Base-by-base conservation (phyloP, 2,888 invertebrate genomes). In the Gisinianus flammeolus region DNA sequence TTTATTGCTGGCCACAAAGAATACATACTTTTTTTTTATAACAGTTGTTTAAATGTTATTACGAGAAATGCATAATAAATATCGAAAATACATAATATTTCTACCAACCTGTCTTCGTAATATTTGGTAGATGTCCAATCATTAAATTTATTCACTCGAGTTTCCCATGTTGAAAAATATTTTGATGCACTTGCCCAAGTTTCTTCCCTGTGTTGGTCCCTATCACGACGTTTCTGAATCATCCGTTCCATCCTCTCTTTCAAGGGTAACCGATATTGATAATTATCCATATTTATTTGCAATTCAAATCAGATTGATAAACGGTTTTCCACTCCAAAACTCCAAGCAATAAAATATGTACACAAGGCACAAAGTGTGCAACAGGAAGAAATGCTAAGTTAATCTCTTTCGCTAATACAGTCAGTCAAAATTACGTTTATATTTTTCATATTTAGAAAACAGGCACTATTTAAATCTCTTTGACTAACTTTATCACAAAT, bases 91-190 rank as follows among this genome's bases (percentile, higher is more conserved):
- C 28, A 44, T 33, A 3, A 28, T 67, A 31, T 31, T 67, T 33
- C 4, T n/a, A 26, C 64, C 8, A 71, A 77, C 77, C 77, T 72
- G 4, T 77, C 77, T 31, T 77, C 72, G 22, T 52, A 77, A 33
- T 66, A 77, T 56, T 77, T 77, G 8, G 35, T 30, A 1, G 77
- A 72, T 6, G 77, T 77, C 77, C 71, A 77, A 12, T 66, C 77
- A 26, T 72, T 72, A 33, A 62, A 70, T 30, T 77, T 77, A 22
- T 72, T 30, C 5, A 54, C 72, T 5, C 31, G 19, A 30, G 66
- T 72, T 31, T 62, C 67, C 72, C 72, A 72, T 5, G 26, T 31
- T 16, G 64, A 19, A 67, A 72, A 77, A 67, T 77, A 77, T 52
- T 77, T 77, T 8, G 77, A 64, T 6, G 62, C 30, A 72, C 30